These are phyloP conservation scores for Melopsittacus undulatus DNA, from an alignment of 2,797 vertebrate genomes.

Conservation along the genomic window DNA sequence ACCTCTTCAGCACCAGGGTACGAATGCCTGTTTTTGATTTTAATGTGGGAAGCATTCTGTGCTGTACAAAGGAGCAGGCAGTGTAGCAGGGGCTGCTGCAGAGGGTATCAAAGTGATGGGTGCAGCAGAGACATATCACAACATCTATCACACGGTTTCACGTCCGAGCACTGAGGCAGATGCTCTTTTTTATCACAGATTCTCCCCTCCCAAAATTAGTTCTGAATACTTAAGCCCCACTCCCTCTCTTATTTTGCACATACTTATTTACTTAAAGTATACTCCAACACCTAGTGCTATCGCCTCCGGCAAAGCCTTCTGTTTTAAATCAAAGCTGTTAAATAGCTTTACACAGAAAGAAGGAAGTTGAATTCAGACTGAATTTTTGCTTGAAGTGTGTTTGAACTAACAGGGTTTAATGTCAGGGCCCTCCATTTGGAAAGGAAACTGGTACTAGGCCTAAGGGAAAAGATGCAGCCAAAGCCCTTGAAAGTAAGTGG, in stretches of 20 bases:
- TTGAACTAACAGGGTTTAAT: background rate
- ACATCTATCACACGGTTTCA: background rate
- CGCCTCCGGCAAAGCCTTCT: background rate
- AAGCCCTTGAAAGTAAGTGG: background rate
- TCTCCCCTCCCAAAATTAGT: background rate
- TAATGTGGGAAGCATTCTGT: background rate
- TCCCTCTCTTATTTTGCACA: background rate
- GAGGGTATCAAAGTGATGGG: background rate
- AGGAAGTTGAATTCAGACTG: background rate
- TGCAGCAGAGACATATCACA: background rate
- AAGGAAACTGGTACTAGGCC: background rate
- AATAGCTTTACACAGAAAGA: background rate
- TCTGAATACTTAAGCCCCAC: background rate
- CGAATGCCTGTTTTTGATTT: background rate
- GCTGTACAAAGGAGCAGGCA: background rate
- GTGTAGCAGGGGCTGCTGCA: background rate
- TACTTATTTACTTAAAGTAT: constrained; percentile 24
- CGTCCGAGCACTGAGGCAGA: background rate
- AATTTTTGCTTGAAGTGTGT: background rate
- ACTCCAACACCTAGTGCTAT: background rate
- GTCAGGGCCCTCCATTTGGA: background rate
- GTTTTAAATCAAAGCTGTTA: constrained; percentile 54
- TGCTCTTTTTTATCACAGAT: background rate
- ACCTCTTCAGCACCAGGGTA: background rate
- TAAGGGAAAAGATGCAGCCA: background rate